Evolutionary conservation across 2,113 vertebrate species (phyloP).

Genomic region (Gnathonemus longibarbis): DNA sequence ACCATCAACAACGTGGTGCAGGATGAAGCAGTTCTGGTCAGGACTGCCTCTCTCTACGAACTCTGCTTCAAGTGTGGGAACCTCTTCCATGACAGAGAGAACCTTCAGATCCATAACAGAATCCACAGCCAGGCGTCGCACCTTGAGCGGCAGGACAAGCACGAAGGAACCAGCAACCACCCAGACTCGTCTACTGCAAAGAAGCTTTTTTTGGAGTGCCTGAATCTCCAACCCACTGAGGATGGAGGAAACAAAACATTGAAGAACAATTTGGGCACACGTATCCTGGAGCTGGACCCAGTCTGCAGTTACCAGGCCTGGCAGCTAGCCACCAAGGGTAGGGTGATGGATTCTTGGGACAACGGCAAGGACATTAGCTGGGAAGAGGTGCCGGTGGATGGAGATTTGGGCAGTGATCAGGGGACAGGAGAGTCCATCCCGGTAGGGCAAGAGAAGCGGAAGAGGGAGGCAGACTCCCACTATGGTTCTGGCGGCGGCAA

Average conservation of each 20-base stretch:
- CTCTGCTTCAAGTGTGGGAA: slow-evolving; percentile 90
- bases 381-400: slow-evolving; percentile 65
- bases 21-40: slow-evolving; percentile 60
- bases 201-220: slow-evolving; percentile 73
- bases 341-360: slow-evolving; percentile 76
- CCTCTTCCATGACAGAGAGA: slow-evolving; percentile 83
- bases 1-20: slow-evolving; percentile 89
- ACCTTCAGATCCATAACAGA: slow-evolving; percentile 70
- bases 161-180: slow-evolving; percentile 38
- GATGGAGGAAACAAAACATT: slow-evolving; percentile 38
- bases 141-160: not conserved
- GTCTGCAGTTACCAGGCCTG: slow-evolving; percentile 91
- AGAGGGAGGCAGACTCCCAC: slow-evolving; percentile 61
- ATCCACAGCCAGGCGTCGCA: slow-evolving; percentile 25
- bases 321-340: slow-evolving; percentile 85
- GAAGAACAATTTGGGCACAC: slow-evolving; percentile 54
- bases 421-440: slow-evolving; percentile 75
- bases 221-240: slow-evolving; percentile 64
- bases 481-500: slow-evolving; percentile 42
- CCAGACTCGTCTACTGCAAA: slow-evolving; percentile 60
- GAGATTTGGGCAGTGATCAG: slow-evolving; percentile 72
- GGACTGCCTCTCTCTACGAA: slow-evolving; percentile 73
- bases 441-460: slow-evolving; percentile 74
- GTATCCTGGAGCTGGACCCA: slow-evolving; percentile 83
- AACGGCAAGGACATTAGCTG: slow-evolving; percentile 64